Percentiles rank a stretch among this genome's conserved stretches.
Evolutionary conservation across 2,888 invertebrate species (phyloP).

Genomic region (Stenodera caucasica): DNA sequence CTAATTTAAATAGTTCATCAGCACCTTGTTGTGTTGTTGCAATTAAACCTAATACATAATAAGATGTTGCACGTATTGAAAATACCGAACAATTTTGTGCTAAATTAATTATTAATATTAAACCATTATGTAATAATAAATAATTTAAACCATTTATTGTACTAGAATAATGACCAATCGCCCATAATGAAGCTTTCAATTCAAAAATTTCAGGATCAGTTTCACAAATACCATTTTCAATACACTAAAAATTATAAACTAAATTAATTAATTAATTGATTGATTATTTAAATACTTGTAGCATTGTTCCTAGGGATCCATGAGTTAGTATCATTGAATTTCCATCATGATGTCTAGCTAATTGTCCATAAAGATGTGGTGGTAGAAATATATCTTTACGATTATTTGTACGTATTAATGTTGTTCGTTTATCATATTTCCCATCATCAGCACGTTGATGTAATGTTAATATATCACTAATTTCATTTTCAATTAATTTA

Average conservation of each 20-base stretch:
- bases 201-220: slow-evolving; percentile 73
- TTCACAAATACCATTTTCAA: slow-evolving; percentile 59
- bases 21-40: slow-evolving; percentile 84
- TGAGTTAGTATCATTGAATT: slow-evolving; percentile 60
- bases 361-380: slow-evolving; percentile 84
- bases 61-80: slow-evolving; percentile 86
- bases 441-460: slow-evolving; percentile 81
- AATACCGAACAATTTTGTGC: slow-evolving; percentile 83
- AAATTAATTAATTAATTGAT: too few species aligned
- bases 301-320: slow-evolving; percentile 54
- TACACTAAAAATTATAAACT: slow-evolving; percentile 50
- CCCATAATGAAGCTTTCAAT: slow-evolving; percentile 89
- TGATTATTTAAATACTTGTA: too few species aligned
- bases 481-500: slow-evolving; percentile 82
- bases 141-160: slow-evolving; percentile 76
- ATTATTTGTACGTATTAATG: slow-evolving; percentile 61
- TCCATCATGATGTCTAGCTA: slow-evolving; percentile 70
- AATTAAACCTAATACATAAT: slow-evolving; percentile 84
- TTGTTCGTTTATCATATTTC: slow-evolving; percentile 68
- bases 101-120: slow-evolving; percentile 62
- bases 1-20: slow-evolving; percentile 71
- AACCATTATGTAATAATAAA: slow-evolving; percentile 61
- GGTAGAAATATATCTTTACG: slow-evolving; percentile 61
- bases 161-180: slow-evolving; percentile 79
- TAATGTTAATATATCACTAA: slow-evolving; percentile 84